Conservation (phyloP, 2,797 vertebrate species). For the Schizothorax lantsangensis region DNA sequence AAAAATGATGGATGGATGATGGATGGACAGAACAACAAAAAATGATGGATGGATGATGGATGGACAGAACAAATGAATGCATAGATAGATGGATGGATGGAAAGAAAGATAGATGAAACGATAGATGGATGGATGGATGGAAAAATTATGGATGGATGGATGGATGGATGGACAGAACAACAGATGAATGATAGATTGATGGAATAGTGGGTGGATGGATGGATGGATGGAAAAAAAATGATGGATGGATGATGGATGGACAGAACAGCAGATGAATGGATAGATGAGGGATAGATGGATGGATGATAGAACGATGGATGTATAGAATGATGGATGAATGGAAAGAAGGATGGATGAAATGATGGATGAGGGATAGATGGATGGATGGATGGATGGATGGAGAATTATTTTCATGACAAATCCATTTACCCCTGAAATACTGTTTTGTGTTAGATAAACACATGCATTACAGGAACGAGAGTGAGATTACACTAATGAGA, state of each 20-base stretch:
- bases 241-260: neutral
- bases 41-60: too few species aligned
- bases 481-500: too few species aligned
- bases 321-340: neutral
- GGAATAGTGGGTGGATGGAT: neutral
- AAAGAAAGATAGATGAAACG: neutral
- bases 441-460: too few species aligned
- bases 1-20: too few species aligned
- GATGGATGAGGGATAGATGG: neutral
- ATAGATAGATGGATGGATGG: neutral
- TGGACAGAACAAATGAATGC: too few species aligned
- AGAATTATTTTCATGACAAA: neutral
- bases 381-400: neutral
- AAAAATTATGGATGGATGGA: neutral
- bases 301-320: neutral
- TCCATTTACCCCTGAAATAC: too few species aligned
- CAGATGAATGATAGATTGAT: neutral
- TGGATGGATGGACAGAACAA: neutral
- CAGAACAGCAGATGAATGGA: neutral
- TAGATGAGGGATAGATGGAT: neutral
- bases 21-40: too few species aligned
- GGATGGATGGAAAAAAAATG: neutral
- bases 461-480: too few species aligned
- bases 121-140: neutral
- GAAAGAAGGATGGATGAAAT: accelerated